Conservation (phyloP, 2,888 invertebrate genomes). For the Drosophila helvetica region DNA sequence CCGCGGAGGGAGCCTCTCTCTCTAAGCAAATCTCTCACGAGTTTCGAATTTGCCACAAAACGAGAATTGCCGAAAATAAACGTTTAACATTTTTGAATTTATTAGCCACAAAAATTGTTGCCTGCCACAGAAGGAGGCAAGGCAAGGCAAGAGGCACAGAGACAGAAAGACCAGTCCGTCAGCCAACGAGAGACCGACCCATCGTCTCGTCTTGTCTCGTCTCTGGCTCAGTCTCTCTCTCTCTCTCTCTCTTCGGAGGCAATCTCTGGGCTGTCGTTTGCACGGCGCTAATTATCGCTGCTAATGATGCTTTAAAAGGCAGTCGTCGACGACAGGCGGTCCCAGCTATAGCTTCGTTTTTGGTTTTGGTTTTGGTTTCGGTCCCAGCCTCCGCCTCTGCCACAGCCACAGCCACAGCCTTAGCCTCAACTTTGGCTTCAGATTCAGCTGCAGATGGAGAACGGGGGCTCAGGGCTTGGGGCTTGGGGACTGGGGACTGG, state of each 20-base stretch:
- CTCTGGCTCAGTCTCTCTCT: slow-evolving; percentile 9
- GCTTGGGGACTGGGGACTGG: not conserved
- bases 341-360: slow-evolving; percentile 31
- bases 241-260: slow-evolving; percentile 40
- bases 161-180: not conserved
- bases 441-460: too few relatives aligned
- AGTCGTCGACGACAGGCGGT: slow-evolving; percentile 77
- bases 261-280: slow-evolving; percentile 73
- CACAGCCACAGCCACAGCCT: too few relatives aligned
- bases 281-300: slow-evolving; percentile 80
- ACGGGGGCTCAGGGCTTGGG: too few relatives aligned
- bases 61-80: slow-evolving; percentile 52
- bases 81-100: slow-evolving; percentile 78
- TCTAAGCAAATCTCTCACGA: slow-evolving; percentile 77
- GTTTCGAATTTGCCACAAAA: slow-evolving; percentile 74
- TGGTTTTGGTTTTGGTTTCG: not conserved
- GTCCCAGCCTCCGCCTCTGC: not conserved
- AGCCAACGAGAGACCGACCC: not conserved
- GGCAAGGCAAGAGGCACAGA: not conserved
- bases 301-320: slow-evolving; percentile 81
- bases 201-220: slow-evolving; percentile 7
- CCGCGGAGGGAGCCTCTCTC: slow-evolving; percentile 34
- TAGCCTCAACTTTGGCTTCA: not conserved
- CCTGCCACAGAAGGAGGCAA: slow-evolving; percentile 11
- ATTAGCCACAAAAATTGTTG: slow-evolving; percentile 69